phyloP scores from a whole-genome alignment of 2,113 vertebrate genomes.

The Myiagra hebetior region DNA sequence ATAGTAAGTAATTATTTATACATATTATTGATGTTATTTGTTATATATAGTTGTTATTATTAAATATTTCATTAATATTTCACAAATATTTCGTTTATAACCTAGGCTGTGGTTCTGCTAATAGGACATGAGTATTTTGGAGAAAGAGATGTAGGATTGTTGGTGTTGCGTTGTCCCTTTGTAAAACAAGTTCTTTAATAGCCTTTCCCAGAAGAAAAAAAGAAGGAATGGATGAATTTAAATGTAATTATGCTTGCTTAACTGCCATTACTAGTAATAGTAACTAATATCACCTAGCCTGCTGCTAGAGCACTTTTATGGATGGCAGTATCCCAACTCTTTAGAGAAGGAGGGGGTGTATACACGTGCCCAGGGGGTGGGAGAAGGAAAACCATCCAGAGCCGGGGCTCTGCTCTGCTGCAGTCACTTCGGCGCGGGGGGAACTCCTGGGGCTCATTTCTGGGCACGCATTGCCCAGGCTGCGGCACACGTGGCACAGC shows the following conservation, averaged over 20 bases:
- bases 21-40: background rate
- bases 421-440: background rate
- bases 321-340: background rate
- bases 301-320: background rate
- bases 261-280: background rate
- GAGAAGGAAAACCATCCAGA: background rate
- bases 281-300: background rate
- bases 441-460: background rate
- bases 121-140: background rate
- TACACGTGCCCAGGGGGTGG: fast-evolving
- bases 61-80: background rate
- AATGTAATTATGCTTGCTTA: background rate
- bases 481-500: background rate
- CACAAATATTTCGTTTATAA: background rate
- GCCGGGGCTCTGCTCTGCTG: fast-evolving
- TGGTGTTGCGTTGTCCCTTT: background rate
- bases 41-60: background rate
- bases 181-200: background rate
- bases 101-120: background rate
- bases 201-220: background rate
- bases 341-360: background rate
- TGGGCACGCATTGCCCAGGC: fast-evolving
- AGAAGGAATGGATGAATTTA: background rate
- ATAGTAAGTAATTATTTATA: background rate
- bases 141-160: background rate